These are phyloP conservation scores for Eristalis tenax DNA, from an alignment of 2,888 invertebrate genomes.

Conservation along the genomic window DNA sequence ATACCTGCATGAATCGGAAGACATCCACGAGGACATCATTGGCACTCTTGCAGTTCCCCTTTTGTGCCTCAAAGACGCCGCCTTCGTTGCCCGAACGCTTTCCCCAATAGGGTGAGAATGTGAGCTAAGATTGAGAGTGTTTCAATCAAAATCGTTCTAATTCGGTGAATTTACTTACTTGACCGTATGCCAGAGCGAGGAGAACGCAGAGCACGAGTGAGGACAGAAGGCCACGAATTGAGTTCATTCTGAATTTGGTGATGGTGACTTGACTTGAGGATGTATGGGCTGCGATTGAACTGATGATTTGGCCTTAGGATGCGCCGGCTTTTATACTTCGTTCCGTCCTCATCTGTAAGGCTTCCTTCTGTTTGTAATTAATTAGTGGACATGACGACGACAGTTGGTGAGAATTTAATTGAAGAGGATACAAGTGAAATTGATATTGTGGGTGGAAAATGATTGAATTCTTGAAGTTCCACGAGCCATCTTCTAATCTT, in stretches of 20 bases:
- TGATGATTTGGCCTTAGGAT: background rate
- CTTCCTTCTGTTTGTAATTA: background rate
- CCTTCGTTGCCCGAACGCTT: conserved; percentile 75
- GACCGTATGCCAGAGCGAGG: conserved; percentile 75
- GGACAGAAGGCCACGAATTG: conserved; percentile 76
- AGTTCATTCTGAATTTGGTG: conserved; percentile 74
- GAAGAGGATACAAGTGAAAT: too few species aligned
- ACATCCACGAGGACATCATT: conserved; percentile 79
- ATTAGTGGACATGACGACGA: background rate
- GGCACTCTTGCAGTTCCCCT: conserved; percentile 78
- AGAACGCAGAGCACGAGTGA: conserved; percentile 74
- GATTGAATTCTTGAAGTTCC: too few species aligned
- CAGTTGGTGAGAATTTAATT: background rate
- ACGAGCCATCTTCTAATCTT: too few species aligned
- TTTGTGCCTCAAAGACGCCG: conserved; percentile 76
- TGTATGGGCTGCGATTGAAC: background rate
- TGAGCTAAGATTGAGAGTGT: conserved; percentile 73
- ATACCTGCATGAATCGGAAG: conserved; percentile 78
- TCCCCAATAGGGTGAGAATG: conserved; percentile 79
- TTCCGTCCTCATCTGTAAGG: background rate
- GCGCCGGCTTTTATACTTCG: background rate
- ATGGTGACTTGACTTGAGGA: background rate
- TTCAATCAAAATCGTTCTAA: background rate
- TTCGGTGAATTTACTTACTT: conserved; percentile 72
- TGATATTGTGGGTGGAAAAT: too few species aligned